Percentiles rank a stretch among this genome's conserved stretches.
Conservation (phyloP, 2,888 invertebrate species). For the Platypus cylindrus region DNA sequence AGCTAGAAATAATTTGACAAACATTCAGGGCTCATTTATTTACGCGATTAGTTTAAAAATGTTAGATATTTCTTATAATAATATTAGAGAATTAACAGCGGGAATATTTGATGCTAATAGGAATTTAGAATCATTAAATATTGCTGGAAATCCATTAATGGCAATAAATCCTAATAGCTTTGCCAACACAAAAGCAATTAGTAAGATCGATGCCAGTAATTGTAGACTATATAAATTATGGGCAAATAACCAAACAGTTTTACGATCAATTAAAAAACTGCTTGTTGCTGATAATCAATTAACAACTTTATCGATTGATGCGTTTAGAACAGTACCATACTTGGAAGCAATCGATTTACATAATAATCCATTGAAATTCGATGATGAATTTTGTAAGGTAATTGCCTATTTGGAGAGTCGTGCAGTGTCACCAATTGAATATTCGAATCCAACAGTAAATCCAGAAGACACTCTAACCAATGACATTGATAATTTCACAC, state of each 20-base stretch:
- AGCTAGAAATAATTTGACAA: slow-evolving; percentile 47
- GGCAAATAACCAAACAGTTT: slow-evolving; percentile 30
- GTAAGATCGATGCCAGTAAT: slow-evolving; percentile 57
- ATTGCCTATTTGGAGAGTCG: slow-evolving; percentile 50
- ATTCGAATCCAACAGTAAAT: slow-evolving; percentile 16
- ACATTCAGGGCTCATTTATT: slow-evolving; percentile 44
- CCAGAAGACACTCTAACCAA: slow-evolving; percentile 18
- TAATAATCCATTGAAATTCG: slow-evolving; percentile 56
- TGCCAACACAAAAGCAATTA: slow-evolving; percentile 45
- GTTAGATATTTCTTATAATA: slow-evolving; percentile 60
- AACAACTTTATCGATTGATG: slow-evolving; percentile 42
- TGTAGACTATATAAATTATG: slow-evolving; percentile 55
- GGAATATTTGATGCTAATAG: slow-evolving; percentile 54
- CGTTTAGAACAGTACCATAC: slow-evolving; percentile 45
- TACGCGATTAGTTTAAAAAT: slow-evolving; percentile 47
- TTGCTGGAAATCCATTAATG: slow-evolving; percentile 57
- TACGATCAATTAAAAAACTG: slow-evolving; percentile 34
- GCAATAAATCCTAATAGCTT: slow-evolving; percentile 56
- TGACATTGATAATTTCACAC: slow-evolving; percentile 17
- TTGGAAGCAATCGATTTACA: slow-evolving; percentile 48
- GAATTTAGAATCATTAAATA: slow-evolving; percentile 50
- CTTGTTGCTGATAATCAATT: slow-evolving; percentile 47
- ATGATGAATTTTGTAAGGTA: slow-evolving; percentile 51
- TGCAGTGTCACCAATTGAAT: slow-evolving; percentile 42
- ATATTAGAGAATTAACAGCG: slow-evolving; percentile 46